phyloP scores from a whole-genome alignment of 2,797 vertebrate species.

The Podarcis lilfordi region DNA sequence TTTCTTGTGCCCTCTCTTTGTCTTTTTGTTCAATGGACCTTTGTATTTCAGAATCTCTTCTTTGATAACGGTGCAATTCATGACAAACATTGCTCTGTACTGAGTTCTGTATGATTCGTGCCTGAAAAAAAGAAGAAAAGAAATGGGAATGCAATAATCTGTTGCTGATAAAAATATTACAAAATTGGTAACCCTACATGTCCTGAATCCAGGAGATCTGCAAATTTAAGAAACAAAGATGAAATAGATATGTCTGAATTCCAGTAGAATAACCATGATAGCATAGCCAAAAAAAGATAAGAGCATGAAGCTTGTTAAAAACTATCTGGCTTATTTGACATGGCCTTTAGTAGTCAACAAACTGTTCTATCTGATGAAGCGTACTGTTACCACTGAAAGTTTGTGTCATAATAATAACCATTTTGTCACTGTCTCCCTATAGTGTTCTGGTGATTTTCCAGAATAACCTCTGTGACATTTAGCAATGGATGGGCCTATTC shows the following conservation, averaged over 20 bases:
- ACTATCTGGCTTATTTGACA: not conserved
- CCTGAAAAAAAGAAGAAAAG: slow-evolving; percentile 71
- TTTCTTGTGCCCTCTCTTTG: slow-evolving; percentile 70
- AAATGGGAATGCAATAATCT: slow-evolving; percentile 31
- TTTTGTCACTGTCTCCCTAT: not conserved
- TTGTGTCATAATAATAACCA: not conserved
- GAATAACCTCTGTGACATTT: not conserved
- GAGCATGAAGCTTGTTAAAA: not conserved
- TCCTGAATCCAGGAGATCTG: not conserved
- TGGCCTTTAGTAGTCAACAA: not conserved
- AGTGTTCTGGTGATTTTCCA: not conserved
- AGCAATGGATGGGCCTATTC: not conserved
- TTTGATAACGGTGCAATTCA: slow-evolving; percentile 92
- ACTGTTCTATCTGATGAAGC: not conserved
- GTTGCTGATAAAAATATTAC: slow-evolving; percentile 31
- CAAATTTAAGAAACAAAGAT: not conserved
- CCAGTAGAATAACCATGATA: not conserved
- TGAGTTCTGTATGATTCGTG: slow-evolving; percentile 95
- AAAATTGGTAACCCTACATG: not conserved
- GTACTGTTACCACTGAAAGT: not conserved
- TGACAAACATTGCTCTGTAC: slow-evolving; percentile 98
- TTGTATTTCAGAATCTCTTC: slow-evolving; percentile 90
- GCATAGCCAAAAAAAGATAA: not conserved
- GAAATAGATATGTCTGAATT: not conserved
- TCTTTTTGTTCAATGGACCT: slow-evolving; percentile 73